phyloP scores from a whole-genome alignment of 2,113 vertebrate species.

The Hemibagrus wyckioides region DNA sequence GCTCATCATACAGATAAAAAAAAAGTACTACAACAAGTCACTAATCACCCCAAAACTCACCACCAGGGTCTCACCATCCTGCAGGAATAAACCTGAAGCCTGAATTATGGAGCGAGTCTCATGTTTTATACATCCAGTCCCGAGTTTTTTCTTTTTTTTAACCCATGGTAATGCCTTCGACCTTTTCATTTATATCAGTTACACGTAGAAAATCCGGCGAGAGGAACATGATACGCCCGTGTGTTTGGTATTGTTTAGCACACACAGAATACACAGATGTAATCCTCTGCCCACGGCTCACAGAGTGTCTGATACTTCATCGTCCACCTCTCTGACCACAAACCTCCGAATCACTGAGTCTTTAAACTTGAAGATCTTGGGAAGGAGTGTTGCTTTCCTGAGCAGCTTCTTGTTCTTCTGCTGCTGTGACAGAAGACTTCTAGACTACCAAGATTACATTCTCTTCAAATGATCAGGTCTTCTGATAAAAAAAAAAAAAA shows the following conservation, averaged over 20 bases:
- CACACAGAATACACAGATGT: slow-evolving; percentile 4
- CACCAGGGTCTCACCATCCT: background rate
- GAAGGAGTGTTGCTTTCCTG: background rate
- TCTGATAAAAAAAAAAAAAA: background rate
- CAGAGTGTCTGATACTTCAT: slow-evolving; percentile 1
- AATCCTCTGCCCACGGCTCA: background rate
- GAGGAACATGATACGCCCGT: background rate
- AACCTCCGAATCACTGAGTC: background rate
- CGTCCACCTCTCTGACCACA: slow-evolving; percentile 4
- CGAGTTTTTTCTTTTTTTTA: background rate
- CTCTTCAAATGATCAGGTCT: background rate
- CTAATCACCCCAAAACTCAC: background rate
- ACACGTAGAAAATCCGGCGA: background rate
- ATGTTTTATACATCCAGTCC: slow-evolving; percentile 3
- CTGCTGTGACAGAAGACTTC: background rate
- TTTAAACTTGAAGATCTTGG: background rate
- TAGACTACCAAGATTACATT: background rate
- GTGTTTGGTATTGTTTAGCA: slow-evolving; percentile 4
- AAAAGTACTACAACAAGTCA: background rate
- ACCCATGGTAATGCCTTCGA: background rate
- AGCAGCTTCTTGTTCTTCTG: background rate
- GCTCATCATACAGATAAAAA: background rate
- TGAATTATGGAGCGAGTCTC: background rate
- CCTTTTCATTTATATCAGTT: slow-evolving; percentile 27
- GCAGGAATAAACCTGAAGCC: slow-evolving; percentile 16